Evolutionary conservation across 2,113 vertebrate genomes (phyloP), one percentile per base, ranked within the genome.

Genomic region (Solea senegalensis): DNA sequence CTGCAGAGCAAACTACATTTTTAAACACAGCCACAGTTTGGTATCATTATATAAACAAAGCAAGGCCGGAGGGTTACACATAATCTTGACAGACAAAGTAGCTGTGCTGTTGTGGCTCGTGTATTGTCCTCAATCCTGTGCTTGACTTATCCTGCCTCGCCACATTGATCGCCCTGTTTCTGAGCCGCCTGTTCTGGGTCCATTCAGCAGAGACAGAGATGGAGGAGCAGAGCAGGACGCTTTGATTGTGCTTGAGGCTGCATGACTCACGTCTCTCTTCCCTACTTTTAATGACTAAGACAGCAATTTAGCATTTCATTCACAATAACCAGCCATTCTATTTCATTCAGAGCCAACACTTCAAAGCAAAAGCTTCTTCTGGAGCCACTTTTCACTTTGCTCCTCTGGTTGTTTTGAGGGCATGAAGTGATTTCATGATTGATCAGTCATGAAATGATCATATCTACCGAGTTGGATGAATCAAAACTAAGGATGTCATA

Each of bases 201-300:
- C 43, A n/a, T 67, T n/a, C 48, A 39, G 74, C 69, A 46, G 67
- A 4, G 45, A 48, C 11, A 14, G n/a, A 69, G 75, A 75, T 28
- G 15, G 57, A 72, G 49, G 74, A 50, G 53, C 81, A 76, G 74
- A 50, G 53, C 81, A 76, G 80, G 76, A 77, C 56, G 86, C 80
- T 83, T 76, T 79, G 80, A 88, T 85, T 80, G 81, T 62, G 76
- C 84, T 64, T 0, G 1, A 56, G 66, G 76, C 79, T 56, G 85
- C 78, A 86, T 90, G 90, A 91, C 81, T 90, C 90, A 91, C 58
- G 65, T 78, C 76, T 46, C 16, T 65, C 65, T 27, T 2, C 26
- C 15, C 11, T 58, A 21, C 72, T 72, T 84, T 77, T 84, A 87
- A 86, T 80, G 84, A 76, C 52, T 60, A 70, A 68, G 72, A 78